Conservation (phyloP, 2,888 invertebrate genomes). For the Resseliella maxima region DNA sequence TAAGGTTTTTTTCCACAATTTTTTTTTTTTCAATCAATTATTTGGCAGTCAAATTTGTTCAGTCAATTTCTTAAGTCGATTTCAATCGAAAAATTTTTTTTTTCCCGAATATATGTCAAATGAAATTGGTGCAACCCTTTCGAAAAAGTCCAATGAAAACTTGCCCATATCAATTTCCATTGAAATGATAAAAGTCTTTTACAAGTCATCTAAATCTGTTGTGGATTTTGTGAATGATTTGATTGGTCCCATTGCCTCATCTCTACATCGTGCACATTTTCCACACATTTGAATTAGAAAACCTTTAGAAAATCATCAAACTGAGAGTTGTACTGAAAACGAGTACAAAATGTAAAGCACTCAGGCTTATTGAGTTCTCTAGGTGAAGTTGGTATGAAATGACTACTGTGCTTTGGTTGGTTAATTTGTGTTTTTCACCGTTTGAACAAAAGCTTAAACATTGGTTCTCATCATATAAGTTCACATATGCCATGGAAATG, state of each 20-base stretch:
- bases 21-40: too few species aligned
- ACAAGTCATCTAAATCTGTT: neutral
- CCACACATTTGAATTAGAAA: neutral
- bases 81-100: too few species aligned
- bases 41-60: too few species aligned
- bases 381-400: neutral
- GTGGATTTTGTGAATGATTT: slow-evolving; percentile 7
- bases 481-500: neutral
- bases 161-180: neutral
- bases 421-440: slow-evolving; percentile 29
- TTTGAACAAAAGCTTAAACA: slow-evolving; percentile 20
- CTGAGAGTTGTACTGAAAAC: neutral
- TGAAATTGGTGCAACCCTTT: neutral
- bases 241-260: neutral
- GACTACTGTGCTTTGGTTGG: neutral
- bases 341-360: neutral
- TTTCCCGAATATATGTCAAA: neutral
- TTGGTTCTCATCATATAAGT: too few species aligned
- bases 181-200: neutral
- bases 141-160: neutral
- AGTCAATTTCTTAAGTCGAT: too few species aligned
- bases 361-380: slow-evolving; percentile 14
- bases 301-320: too few species aligned
- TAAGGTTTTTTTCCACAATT: too few species aligned
- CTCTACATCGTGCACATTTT: neutral